These are phyloP conservation scores for Gracilinanus agilis DNA, from an alignment of 2,113 vertebrate genomes.

Conservation along the genomic window DNA sequence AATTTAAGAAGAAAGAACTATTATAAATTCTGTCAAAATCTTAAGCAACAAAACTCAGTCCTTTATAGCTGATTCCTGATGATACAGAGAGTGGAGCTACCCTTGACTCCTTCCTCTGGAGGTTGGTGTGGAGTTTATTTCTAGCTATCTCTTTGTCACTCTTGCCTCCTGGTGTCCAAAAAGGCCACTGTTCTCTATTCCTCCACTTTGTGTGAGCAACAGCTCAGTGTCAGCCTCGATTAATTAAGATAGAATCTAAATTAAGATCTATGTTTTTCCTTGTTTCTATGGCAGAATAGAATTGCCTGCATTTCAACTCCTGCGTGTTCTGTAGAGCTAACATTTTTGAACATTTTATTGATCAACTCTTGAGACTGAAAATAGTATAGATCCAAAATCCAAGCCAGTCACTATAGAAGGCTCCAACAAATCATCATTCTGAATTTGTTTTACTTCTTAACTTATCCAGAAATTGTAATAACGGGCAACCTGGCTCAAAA, in stretches of 20 bases:
- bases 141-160: neutral
- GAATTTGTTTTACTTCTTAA: neutral
- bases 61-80: neutral
- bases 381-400: neutral
- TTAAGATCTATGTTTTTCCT: neutral
- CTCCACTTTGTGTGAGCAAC: neutral
- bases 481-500: too few relatives aligned
- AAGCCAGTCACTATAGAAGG: neutral
- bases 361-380: neutral
- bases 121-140: neutral
- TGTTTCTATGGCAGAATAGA: neutral
- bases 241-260: neutral
- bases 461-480: neutral
- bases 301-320: neutral
- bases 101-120: neutral
- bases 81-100: neutral
- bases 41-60: neutral
- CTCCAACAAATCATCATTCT: neutral
- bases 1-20: neutral
- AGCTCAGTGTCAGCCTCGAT: neutral
- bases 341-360: neutral
- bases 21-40: neutral
- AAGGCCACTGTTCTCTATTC: neutral
- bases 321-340: neutral
- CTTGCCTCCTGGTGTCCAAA: neutral